Evolutionary conservation across 1,140 invertebrate species (phyloP).

Genomic region (Psix sp.): DNA sequence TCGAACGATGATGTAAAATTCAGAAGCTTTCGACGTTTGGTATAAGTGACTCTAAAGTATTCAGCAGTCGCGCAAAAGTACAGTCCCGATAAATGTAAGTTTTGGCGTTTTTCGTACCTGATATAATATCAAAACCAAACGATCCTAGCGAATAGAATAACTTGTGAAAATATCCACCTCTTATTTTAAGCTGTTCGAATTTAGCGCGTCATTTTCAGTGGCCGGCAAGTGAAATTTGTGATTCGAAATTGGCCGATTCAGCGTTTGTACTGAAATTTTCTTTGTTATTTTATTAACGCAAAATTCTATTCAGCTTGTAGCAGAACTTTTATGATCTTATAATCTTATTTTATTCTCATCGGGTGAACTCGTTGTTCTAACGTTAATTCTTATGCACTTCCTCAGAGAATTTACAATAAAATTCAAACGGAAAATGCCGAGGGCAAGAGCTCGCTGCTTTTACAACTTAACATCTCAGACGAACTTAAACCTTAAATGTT

Average conservation of each 20-base stretch:
- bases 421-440: conserved; percentile 30
- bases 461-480: conserved; percentile 27
- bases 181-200: background rate
- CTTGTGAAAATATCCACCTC: conserved; percentile 26
- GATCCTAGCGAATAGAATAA: conserved; percentile 32
- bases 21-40: conserved; percentile 58
- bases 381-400: conserved; percentile 38
- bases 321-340: conserved; percentile 46
- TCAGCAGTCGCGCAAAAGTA: conserved; percentile 51
- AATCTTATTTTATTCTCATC: conserved; percentile 47
- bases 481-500: conserved; percentile 36
- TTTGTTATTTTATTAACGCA: conserved; percentile 16
- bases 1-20: conserved; percentile 59
- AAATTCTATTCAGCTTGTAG: conserved; percentile 21
- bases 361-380: conserved; percentile 39
- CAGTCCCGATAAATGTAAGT: conserved; percentile 57
- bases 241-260: background rate
- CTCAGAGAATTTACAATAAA: conserved; percentile 24
- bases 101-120: conserved; percentile 18
- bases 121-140: conserved; percentile 49
- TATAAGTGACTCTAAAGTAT: conserved; percentile 60
- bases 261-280: conserved; percentile 6
- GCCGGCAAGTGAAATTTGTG: background rate
- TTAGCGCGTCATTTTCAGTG: background rate
- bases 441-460: conserved; percentile 17